A percentile compares a stretch with the other conserved stretches of the same genome.
These are phyloP conservation scores for Emydocephalus ijimae DNA, from an alignment of 2,113 vertebrate genomes.

Conservation along the genomic window DNA sequence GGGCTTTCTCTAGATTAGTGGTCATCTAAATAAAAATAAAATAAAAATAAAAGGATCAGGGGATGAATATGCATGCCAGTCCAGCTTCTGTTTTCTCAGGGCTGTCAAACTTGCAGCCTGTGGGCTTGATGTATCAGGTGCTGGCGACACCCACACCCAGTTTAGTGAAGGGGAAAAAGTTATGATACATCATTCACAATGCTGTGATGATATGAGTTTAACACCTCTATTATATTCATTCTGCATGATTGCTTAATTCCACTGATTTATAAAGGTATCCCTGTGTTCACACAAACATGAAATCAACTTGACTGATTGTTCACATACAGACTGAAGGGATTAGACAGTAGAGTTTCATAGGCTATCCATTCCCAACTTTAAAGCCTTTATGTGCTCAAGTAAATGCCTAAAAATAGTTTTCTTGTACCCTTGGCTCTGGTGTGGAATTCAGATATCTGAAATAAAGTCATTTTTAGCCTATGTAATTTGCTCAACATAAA, in stretches of 20 bases:
- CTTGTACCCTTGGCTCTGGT: not conserved
- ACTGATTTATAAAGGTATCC: not conserved
- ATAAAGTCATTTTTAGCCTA: not conserved
- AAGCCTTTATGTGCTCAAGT: not conserved
- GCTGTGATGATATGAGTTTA: no score
- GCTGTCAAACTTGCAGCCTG: no score
- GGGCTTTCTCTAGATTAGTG: not conserved
- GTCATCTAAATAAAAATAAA: not conserved
- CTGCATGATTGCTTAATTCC: not conserved
- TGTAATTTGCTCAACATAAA: not conserved
- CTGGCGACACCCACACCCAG: no score
- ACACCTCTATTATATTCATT: not conserved
- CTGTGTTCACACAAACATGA: not conserved
- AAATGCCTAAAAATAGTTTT: not conserved
- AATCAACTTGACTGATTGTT: not conserved
- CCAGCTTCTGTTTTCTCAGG: not conserved
- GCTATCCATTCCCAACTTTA: not conserved
- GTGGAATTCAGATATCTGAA: not conserved
- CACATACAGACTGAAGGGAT: not conserved
- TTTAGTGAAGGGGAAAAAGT: no score
- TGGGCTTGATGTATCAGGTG: no score
- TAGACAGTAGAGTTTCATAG: not conserved
- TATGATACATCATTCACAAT: no score
- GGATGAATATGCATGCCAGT: not conserved
- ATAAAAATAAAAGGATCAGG: not conserved